Evolutionary conservation across 2,797 vertebrate genomes (phyloP).

Genomic region (Chlorospingus semifuscus): DNA sequence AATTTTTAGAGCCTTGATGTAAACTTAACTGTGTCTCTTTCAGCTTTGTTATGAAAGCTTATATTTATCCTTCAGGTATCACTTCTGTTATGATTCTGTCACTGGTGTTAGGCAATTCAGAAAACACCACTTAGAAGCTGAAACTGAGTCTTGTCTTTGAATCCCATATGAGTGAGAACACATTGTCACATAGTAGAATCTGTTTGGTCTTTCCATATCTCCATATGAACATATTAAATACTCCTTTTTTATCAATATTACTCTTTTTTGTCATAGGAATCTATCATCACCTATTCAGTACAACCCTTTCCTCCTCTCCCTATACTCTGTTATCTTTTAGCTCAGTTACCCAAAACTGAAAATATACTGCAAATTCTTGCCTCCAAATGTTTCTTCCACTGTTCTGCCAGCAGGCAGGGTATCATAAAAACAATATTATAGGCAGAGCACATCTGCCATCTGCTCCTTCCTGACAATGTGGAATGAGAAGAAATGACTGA

Average conservation of each 20-base stretch:
- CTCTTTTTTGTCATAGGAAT: background rate
- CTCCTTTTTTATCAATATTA: background rate
- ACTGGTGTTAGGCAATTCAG: background rate
- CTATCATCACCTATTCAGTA: background rate
- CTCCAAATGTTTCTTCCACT: background rate
- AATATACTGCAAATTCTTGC: background rate
- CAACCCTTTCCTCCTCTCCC: background rate
- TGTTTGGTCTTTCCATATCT: background rate
- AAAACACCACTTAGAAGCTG: background rate
- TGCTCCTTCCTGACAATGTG: conserved; percentile 33
- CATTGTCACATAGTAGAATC: background rate
- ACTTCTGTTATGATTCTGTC: background rate
- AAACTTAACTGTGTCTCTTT: background rate
- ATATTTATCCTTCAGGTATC: background rate
- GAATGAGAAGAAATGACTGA: conserved; percentile 42
- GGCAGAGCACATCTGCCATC: conserved; percentile 48
- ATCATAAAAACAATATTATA: conserved; percentile 24
- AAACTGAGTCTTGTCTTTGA: background rate
- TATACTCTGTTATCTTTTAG: background rate
- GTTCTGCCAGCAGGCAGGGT: conserved; percentile 13
- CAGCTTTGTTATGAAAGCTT: background rate
- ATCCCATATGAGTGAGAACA: background rate
- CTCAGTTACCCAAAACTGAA: background rate
- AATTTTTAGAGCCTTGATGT: background rate
- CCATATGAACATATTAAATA: background rate